phyloP scores from a whole-genome alignment of 1,140 invertebrate genomes.

The Hyles vespertilio region DNA sequence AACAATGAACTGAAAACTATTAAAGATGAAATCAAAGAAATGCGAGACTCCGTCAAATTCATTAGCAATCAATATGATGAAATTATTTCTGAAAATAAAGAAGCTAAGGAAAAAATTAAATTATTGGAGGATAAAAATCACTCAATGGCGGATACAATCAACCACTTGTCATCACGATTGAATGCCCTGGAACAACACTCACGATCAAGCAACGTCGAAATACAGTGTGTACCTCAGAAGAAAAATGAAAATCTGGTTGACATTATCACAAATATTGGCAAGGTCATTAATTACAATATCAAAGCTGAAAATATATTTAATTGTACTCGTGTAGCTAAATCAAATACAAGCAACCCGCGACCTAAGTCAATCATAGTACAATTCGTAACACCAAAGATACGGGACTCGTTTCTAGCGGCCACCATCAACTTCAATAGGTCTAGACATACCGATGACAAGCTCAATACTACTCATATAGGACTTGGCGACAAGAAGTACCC shows the following conservation, averaged over 20 bases:
- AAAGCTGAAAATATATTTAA: constrained; percentile 1
- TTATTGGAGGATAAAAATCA: constrained; percentile 17
- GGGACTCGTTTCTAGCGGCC: neutral
- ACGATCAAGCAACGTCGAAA: constrained; percentile 24
- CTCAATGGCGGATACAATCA: constrained; percentile 14
- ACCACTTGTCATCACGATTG: constrained; percentile 15
- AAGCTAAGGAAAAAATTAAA: constrained; percentile 14
- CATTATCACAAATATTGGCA: neutral
- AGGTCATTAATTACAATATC: neutral
- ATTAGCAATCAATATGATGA: constrained; percentile 23
- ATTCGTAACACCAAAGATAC: neutral
- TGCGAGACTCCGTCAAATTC: constrained; percentile 21
- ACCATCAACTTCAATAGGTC: constrained; percentile 5
- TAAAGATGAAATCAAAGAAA: constrained; percentile 23
- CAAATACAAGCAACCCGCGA: neutral
- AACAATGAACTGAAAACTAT: constrained; percentile 20
- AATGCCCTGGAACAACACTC: constrained; percentile 25
- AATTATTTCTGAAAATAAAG: constrained; percentile 18
- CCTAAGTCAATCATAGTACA: constrained; percentile 1
- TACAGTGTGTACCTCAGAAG: constrained; percentile 19
- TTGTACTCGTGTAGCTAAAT: neutral
- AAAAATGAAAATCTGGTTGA: constrained; percentile 1
- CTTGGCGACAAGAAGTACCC: neutral
- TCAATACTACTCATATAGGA: neutral
- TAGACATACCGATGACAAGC: neutral